A percentile compares a stretch with the other conserved stretches of the same genome.
Conservation (phyloP, 1,140 invertebrate species). For the Araneus ventricosus region DNA sequence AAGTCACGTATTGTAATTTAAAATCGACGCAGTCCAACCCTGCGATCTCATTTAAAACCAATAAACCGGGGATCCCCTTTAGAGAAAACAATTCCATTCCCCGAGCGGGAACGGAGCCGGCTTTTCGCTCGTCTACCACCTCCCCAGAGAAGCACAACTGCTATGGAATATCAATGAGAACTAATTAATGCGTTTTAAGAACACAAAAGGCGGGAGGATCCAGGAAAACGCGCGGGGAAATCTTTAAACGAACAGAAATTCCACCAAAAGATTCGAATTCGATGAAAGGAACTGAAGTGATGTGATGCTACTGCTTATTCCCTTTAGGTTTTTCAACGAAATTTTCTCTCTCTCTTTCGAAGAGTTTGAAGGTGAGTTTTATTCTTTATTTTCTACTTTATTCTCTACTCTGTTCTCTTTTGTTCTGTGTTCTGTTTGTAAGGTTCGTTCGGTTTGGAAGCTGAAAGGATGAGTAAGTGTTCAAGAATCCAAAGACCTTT, state of each 20-base stretch:
- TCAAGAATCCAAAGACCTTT: not conserved
- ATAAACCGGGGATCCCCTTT: conserved; percentile 28
- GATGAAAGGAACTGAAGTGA: conserved; percentile 52
- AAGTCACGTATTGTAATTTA: conserved; percentile 58
- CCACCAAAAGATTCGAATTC: conserved; percentile 14
- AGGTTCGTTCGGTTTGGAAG: conserved; percentile 31
- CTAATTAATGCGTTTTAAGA: conserved; percentile 61
- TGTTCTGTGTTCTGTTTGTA: not conserved
- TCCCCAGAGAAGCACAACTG: conserved; percentile 23
- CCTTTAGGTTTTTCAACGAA: conserved; percentile 33
- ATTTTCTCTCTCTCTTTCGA: not conserved
- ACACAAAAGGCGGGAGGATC: not conserved
- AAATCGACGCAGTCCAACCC: conserved; percentile 27
- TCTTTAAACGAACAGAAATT: conserved; percentile 40
- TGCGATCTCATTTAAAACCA: conserved; percentile 58
- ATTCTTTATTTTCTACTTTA: not conserved
- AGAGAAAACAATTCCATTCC: conserved; percentile 25
- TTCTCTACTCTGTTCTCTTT: not conserved
- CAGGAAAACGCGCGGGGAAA: not conserved
- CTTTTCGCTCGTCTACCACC: not conserved
- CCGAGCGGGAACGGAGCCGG: not conserved
- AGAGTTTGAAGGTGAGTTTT: not conserved
- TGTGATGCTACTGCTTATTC: conserved; percentile 30
- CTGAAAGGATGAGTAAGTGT: conserved; percentile 30
- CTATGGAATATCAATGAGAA: conserved; percentile 60